Evolutionary conservation across 2,888 invertebrate species (phyloP).

Genomic region (Hyppa rectilinea): DNA sequence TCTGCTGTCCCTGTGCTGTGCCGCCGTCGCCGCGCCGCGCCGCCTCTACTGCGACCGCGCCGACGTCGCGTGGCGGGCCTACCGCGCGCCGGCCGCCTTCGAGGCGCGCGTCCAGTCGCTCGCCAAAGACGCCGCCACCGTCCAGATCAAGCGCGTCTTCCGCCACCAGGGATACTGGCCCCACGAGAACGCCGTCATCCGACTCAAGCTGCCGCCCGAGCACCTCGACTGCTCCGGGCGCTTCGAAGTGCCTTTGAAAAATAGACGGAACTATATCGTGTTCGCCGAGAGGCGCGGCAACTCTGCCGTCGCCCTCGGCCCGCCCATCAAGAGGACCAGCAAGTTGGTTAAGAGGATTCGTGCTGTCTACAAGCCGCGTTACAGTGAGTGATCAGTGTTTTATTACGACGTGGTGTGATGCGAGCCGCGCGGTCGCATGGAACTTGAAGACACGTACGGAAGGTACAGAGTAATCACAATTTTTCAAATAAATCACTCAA

Average conservation of each 20-base stretch:
- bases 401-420: conserved; percentile 60
- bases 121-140: conserved; percentile 84
- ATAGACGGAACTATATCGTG: conserved; percentile 87
- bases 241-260: conserved; percentile 87
- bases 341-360: conserved; percentile 86
- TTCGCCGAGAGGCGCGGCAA: conserved; percentile 87
- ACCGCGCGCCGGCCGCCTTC: conserved; percentile 89
- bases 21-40: conserved; percentile 82
- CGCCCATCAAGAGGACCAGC: conserved; percentile 85
- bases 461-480: conserved; percentile 56
- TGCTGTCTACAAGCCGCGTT: conserved; percentile 88
- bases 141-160: conserved; percentile 85
- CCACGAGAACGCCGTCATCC: conserved; percentile 80
- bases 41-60: conserved; percentile 89
- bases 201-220: conserved; percentile 81
- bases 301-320: conserved; percentile 87
- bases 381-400: conserved; percentile 86
- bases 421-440: conserved; percentile 66
- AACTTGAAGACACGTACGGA: conserved; percentile 62
- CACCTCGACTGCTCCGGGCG: conserved; percentile 84
- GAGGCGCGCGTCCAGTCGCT: conserved; percentile 88
- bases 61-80: conserved; percentile 89
- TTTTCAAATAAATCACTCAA: conserved; percentile 24
- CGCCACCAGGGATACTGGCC: conserved; percentile 87
- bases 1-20: conserved; percentile 81